Evolutionary conservation across 2,888 invertebrate species (phyloP).

Genomic region (Dysmachus trigonus): DNA sequence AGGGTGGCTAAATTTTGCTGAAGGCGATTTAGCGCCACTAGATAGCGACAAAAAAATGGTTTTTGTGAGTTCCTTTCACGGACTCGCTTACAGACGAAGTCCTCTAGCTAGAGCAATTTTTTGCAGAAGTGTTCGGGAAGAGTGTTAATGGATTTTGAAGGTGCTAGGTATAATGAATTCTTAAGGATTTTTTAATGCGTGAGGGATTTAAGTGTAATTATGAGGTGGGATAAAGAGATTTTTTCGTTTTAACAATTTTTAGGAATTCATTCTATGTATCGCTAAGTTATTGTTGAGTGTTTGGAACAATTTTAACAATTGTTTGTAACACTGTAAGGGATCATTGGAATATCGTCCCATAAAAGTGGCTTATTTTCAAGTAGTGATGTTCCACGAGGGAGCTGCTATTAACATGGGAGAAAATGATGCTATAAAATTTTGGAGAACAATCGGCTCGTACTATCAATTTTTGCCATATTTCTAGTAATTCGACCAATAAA

Average conservation of each 20-base stretch:
- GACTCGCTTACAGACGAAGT: not conserved
- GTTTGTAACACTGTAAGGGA: too few relatives aligned
- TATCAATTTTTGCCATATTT: too few relatives aligned
- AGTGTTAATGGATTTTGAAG: slow-evolving; percentile 4
- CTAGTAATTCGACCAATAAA: too few relatives aligned
- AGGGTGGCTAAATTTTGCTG: not conserved
- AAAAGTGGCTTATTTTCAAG: too few relatives aligned
- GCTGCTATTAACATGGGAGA: too few relatives aligned
- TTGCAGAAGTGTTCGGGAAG: not conserved
- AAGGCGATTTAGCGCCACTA: slow-evolving; percentile 16
- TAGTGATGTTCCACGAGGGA: too few relatives aligned
- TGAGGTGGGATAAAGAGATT: not conserved
- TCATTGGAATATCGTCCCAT: too few relatives aligned
- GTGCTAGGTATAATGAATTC: not conserved
- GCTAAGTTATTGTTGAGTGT: too few relatives aligned
- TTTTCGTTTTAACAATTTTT: not conserved
- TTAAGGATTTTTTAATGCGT: not conserved
- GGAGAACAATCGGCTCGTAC: too few relatives aligned
- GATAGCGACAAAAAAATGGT: not conserved
- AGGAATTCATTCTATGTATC: not conserved
- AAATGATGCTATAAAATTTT: too few relatives aligned
- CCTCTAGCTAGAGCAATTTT: not conserved
- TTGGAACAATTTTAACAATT: too few relatives aligned
- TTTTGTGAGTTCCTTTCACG: slow-evolving; percentile 7
- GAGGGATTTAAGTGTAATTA: not conserved